phyloP scores from a whole-genome alignment of 1,140 invertebrate genomes.

The Drosophila malerkotliana region DNA sequence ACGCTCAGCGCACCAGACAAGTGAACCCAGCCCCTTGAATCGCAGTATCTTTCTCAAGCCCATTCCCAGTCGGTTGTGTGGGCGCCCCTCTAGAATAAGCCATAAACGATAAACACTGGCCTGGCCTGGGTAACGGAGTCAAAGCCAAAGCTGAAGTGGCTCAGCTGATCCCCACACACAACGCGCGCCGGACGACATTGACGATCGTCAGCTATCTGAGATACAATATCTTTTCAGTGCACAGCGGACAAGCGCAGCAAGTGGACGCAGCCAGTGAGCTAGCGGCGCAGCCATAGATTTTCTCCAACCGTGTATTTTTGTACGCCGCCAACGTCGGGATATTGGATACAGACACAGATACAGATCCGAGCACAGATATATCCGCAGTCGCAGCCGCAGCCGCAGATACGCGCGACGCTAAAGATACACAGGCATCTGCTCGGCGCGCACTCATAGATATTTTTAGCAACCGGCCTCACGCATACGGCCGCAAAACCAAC shows the following conservation, averaged over 20 bases:
- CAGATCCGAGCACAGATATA: slow-evolving; percentile 11
- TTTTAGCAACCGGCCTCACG: slow-evolving; percentile 77
- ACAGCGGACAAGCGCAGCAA: slow-evolving; percentile 73
- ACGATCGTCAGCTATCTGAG: slow-evolving; percentile 27
- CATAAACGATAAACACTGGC: slow-evolving; percentile 14
- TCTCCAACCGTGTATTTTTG: slow-evolving; percentile 70
- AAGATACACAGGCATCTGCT: slow-evolving; percentile 22
- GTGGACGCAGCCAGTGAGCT: slow-evolving; percentile 55
- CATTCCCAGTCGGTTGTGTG: slow-evolving; percentile 35
- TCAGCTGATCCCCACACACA: slow-evolving; percentile 53
- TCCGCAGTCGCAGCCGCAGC: background rate
- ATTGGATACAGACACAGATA: slow-evolving; percentile 71
- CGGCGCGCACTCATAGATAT: slow-evolving; percentile 76
- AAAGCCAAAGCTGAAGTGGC: slow-evolving; percentile 58
- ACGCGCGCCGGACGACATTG: slow-evolving; percentile 54
- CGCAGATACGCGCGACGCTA: slow-evolving; percentile 24
- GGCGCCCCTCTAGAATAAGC: slow-evolving; percentile 55
- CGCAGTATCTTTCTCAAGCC: background rate
- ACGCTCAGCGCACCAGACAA: slow-evolving; percentile 68
- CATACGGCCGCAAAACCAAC: slow-evolving; percentile 45
- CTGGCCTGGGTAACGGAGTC: slow-evolving; percentile 69
- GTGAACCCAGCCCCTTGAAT: slow-evolving; percentile 17
- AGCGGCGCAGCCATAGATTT: slow-evolving; percentile 42
- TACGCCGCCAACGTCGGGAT: slow-evolving; percentile 59
- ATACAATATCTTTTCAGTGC: slow-evolving; percentile 63